Conservation (phyloP, 2,888 invertebrate genomes). For the Andrena haemorrhoa region DNA sequence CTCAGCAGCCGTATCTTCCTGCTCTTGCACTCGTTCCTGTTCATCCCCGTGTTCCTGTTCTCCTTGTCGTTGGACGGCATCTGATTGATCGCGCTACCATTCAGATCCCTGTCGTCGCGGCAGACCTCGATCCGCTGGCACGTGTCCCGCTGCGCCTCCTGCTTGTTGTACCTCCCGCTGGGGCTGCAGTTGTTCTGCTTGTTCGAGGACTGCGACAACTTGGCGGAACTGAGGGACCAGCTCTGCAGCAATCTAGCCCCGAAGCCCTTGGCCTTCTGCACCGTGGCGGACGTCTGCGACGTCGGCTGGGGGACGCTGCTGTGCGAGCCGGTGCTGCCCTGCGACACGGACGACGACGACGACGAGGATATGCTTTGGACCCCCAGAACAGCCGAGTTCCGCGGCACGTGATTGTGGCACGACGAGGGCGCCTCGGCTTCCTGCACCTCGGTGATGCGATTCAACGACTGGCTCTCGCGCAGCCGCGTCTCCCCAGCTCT, state of each 20-base stretch:
- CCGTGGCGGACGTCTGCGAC: conserved; percentile 73
- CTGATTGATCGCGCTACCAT: conserved; percentile 68
- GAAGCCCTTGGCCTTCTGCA: conserved; percentile 85
- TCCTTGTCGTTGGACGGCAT: conserved; percentile 78
- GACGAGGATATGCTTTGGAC: conserved; percentile 60
- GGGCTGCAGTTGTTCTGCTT: conserved; percentile 52
- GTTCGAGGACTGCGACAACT: conserved; percentile 58
- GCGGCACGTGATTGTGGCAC: conserved; percentile 72
- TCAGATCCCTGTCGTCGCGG: conserved; percentile 60
- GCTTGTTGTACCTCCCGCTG: conserved; percentile 53
- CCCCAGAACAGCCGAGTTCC: conserved; percentile 62
- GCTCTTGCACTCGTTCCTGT: conserved; percentile 80
- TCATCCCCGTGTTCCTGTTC: conserved; percentile 73
- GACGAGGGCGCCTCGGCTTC: conserved; percentile 87
- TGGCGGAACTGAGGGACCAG: conserved; percentile 78
- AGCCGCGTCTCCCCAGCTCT: conserved; percentile 89
- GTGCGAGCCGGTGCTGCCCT: conserved; percentile 74
- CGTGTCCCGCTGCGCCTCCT: conserved; percentile 53
- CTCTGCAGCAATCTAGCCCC: conserved; percentile 86
- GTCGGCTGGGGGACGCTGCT: conserved; percentile 46
- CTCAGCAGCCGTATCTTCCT: conserved; percentile 88
- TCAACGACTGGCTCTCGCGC: conserved; percentile 93
- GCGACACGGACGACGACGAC: conserved; percentile 71
- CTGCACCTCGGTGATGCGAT: conserved; percentile 94
- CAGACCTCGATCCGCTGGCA: conserved; percentile 60